phyloP scores from a whole-genome alignment of 2,113 vertebrate genomes.

The Gorsachius goisagi region DNA sequence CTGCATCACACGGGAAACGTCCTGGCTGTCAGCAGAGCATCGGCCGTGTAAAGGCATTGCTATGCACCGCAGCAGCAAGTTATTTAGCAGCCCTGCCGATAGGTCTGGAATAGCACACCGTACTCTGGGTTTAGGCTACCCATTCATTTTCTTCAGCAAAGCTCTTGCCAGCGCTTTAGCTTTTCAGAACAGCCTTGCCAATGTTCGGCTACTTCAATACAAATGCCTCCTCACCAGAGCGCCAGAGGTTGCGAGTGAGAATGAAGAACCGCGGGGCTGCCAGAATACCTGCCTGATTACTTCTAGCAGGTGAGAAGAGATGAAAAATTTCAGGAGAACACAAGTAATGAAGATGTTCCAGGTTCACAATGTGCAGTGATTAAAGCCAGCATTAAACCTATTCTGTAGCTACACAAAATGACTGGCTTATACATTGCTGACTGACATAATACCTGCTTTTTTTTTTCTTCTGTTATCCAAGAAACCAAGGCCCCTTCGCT shows the following conservation, averaged over 20 bases:
- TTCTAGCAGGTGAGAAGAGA: too few species aligned
- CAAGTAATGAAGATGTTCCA: background rate
- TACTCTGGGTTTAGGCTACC: background rate
- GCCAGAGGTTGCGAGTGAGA: background rate
- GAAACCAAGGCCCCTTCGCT: background rate
- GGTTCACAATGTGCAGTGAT: background rate
- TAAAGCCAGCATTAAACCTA: background rate
- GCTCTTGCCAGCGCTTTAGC: background rate
- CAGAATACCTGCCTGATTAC: background rate
- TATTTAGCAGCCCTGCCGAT: background rate
- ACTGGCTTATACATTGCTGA: background rate
- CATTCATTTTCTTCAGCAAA: background rate
- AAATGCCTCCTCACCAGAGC: accelerated
- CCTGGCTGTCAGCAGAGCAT: background rate
- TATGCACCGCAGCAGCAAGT: background rate
- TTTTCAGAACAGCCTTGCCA: background rate
- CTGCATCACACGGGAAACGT: background rate
- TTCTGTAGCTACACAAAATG: background rate
- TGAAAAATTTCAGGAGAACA: background rate
- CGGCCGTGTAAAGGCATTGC: background rate
- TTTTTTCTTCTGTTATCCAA: background rate
- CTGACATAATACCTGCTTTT: background rate
- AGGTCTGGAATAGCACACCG: background rate
- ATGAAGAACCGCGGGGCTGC: background rate
- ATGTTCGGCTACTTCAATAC: background rate